These are phyloP conservation scores for Cheilosia scutellata DNA, from an alignment of 2,888 invertebrate genomes.

Conservation along the genomic window DNA sequence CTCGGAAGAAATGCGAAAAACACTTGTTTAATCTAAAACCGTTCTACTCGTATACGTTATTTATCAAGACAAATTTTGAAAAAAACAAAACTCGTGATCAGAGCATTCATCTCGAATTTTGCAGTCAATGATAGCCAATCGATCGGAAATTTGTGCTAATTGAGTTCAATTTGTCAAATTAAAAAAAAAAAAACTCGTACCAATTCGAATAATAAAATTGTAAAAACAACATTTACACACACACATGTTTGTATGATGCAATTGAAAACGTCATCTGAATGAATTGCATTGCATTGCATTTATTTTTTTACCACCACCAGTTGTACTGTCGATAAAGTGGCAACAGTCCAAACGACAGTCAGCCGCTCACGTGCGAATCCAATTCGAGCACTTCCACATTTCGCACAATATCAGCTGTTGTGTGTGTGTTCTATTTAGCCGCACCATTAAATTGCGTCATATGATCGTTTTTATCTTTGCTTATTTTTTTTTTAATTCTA, in stretches of 20 bases:
- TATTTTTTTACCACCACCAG: not conserved
- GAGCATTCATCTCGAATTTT: not conserved
- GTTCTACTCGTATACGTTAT: too few species aligned
- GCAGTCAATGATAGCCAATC: constrained; percentile 18
- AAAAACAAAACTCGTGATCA: not conserved
- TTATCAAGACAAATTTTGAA: too few species aligned
- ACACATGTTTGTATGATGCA: not conserved
- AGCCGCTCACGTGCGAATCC: constrained; percentile 23
- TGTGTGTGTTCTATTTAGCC: constrained; percentile 14
- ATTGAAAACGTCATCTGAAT: not conserved
- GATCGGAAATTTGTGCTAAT: constrained; percentile 9
- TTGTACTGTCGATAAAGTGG: not conserved
- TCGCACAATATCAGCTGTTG: constrained; percentile 30
- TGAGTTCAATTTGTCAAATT: constrained; percentile 26
- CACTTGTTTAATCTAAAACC: too few species aligned
- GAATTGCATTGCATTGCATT: not conserved
- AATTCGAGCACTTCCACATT: constrained; percentile 14
- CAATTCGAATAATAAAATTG: not conserved
- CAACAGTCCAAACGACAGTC: constrained; percentile 25
- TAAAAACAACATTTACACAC: not conserved
- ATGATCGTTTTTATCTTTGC: constrained; percentile 34
- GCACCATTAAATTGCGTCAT: constrained; percentile 34
- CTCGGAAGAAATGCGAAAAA: too few species aligned
- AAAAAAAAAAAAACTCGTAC: constrained; percentile 5
- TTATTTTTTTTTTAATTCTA: constrained; percentile 16